A percentile compares a stretch with the other conserved stretches of the same genome.
Evolutionary conservation across 2,888 invertebrate species (phyloP).

Genomic region (Machimus rusticus): DNA sequence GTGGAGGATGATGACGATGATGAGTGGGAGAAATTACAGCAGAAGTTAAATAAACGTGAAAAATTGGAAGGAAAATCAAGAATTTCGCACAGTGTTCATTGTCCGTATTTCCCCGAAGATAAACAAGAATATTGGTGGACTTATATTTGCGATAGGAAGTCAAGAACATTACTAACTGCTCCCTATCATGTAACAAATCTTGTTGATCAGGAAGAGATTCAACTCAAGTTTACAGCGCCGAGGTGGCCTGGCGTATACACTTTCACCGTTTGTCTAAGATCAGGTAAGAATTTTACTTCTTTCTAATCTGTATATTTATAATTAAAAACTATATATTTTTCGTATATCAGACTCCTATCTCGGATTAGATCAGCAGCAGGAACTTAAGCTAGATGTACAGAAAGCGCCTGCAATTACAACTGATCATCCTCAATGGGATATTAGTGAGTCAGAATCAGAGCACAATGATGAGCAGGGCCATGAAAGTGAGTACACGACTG

Average conservation of each 20-base stretch:
- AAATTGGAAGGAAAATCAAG: slow-evolving; percentile 93
- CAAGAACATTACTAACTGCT: slow-evolving; percentile 87
- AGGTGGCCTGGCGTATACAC: slow-evolving; percentile 91
- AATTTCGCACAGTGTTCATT: slow-evolving; percentile 95
- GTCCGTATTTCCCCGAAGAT: slow-evolving; percentile 92
- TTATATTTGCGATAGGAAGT: slow-evolving; percentile 95
- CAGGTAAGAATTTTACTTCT: slow-evolving; percentile 63
- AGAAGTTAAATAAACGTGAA: slow-evolving; percentile 85
- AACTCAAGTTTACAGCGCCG: slow-evolving; percentile 96
- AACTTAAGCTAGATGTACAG: slow-evolving; percentile 96
- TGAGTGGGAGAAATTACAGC: slow-evolving; percentile 92
- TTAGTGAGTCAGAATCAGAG: slow-evolving; percentile 90
- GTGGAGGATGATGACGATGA: slow-evolving; percentile 77
- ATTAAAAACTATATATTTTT: not conserved
- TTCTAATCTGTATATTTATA: not conserved
- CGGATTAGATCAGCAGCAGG: slow-evolving; percentile 94
- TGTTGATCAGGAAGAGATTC: slow-evolving; percentile 87
- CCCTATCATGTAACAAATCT: slow-evolving; percentile 95
- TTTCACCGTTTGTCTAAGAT: slow-evolving; percentile 90
- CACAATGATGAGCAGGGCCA: slow-evolving; percentile 68
- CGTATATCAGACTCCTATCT: slow-evolving; percentile 86
- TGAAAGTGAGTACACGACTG: slow-evolving; percentile 73
- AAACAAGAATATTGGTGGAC: slow-evolving; percentile 99
- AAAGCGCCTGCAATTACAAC: slow-evolving; percentile 91
- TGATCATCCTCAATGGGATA: slow-evolving; percentile 98